Evolutionary conservation across 1,140 invertebrate genomes (phyloP).

Genomic region (Lepeophtheirus salmonis): DNA sequence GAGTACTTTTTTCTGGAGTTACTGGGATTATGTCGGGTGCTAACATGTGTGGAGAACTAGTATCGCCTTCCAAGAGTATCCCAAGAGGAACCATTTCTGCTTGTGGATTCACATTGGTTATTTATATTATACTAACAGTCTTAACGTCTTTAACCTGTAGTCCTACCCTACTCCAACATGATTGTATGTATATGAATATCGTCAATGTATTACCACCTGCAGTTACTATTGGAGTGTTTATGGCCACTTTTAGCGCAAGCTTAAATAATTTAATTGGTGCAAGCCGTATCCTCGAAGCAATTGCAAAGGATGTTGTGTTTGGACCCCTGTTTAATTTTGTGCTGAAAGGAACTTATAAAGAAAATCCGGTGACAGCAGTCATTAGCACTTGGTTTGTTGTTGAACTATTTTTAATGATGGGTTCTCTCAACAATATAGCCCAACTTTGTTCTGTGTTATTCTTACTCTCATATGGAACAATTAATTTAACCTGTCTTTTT

Average conservation of each 20-base stretch:
- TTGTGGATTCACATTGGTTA: constrained; percentile 66
- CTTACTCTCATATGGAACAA: constrained; percentile 82
- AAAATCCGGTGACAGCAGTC: constrained; percentile 33
- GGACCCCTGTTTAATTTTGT: constrained; percentile 37
- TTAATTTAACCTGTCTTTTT: constrained; percentile 83
- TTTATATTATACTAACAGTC: constrained; percentile 61
- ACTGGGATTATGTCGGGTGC: constrained; percentile 99
- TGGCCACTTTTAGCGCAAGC: constrained; percentile 84
- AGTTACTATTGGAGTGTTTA: constrained; percentile 73
- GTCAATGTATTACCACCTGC: constrained; percentile 82
- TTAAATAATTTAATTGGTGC: constrained; percentile 92
- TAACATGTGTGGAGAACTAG: constrained; percentile 76
- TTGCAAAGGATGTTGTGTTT: constrained; percentile 92
- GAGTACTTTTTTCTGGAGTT: constrained; percentile 79
- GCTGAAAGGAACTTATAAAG: constrained; percentile 45
- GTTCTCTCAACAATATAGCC: constrained; percentile 85
- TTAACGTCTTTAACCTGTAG: constrained; percentile 68
- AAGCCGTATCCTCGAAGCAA: constrained; percentile 77
- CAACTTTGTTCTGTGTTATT: constrained; percentile 94
- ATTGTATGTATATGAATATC: constrained; percentile 75
- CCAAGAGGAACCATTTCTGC: constrained; percentile 81
- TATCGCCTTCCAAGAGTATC: constrained; percentile 76
- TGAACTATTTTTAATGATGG: constrained; percentile 63
- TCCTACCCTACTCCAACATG: constrained; percentile 58
- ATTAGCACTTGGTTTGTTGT: constrained; percentile 38